A percentile compares a stretch with the other conserved stretches of the same genome.
Evolutionary conservation across 2,888 invertebrate genomes (phyloP).

Genomic region (Eubasilissa splendida): DNA sequence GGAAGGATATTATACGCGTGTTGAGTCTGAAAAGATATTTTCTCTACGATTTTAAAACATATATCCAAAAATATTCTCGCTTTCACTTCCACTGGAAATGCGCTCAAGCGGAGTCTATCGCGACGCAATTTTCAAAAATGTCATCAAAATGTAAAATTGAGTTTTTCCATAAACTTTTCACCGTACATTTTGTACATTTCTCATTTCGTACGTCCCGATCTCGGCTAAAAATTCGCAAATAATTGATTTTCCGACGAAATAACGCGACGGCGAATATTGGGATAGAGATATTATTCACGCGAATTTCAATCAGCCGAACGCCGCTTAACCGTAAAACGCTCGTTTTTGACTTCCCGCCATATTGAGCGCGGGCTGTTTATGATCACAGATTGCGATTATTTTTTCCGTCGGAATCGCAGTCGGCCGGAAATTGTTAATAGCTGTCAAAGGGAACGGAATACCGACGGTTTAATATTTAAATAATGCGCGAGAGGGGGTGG

Average conservation of each 20-base stretch:
- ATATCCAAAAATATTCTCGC: neutral
- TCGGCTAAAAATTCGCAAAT: slow-evolving; percentile 16
- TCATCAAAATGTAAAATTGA: neutral
- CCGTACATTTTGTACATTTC: neutral
- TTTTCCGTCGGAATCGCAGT: neutral
- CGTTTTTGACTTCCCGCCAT: neutral
- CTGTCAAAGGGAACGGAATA: slow-evolving; percentile 17
- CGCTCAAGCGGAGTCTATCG: neutral
- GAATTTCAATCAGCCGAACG: slow-evolving; percentile 18
- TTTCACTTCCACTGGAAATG: neutral
- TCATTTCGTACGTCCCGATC: neutral
- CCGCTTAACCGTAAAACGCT: neutral
- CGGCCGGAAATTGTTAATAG: slow-evolving; percentile 16
- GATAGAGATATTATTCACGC: slow-evolving; percentile 3
- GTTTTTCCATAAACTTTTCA: neutral
- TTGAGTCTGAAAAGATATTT: no score
- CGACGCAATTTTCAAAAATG: neutral
- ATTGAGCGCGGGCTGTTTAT: neutral
- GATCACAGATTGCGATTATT: neutral
- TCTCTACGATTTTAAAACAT: neutral
- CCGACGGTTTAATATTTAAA: slow-evolving; percentile 9
- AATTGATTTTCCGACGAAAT: slow-evolving; percentile 19
- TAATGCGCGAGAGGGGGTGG: neutral
- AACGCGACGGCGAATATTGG: neutral
- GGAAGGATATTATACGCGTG: no score